Conservation (phyloP, 2,113 vertebrate species). For the Parotia lawesii region DNA sequence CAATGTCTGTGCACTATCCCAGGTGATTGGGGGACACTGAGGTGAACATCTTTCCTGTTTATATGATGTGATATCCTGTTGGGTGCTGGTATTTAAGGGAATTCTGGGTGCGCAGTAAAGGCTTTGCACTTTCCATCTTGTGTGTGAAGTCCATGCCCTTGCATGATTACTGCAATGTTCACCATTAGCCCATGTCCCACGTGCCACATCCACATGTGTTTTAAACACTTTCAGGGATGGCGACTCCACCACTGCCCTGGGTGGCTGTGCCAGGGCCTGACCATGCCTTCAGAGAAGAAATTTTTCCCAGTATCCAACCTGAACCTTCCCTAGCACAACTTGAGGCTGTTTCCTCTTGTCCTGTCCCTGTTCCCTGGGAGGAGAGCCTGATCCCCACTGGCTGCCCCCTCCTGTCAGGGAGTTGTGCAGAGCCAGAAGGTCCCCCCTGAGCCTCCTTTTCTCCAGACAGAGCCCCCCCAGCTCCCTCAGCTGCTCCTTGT, state of each 20-base stretch:
- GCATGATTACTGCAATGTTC: background rate
- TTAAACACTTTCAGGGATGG: background rate
- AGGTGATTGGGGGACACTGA: too few species aligned
- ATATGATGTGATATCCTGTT: too few species aligned
- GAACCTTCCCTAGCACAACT: background rate
- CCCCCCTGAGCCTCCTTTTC: background rate
- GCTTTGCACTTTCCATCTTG: too few species aligned
- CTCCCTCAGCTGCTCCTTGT: background rate
- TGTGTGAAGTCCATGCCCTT: too few species aligned
- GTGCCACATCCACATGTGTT: background rate
- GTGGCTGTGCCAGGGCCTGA: background rate
- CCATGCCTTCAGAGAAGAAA: background rate
- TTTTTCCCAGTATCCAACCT: background rate
- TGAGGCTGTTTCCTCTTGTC: rapidly evolving
- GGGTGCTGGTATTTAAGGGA: too few species aligned
- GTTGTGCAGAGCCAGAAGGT: background rate
- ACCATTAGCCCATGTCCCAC: background rate
- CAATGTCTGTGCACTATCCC: too few species aligned
- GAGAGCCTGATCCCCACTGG: rapidly evolving
- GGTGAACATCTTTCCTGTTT: too few species aligned
- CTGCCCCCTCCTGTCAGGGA: background rate
- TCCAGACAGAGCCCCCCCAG: background rate
- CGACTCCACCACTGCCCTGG: background rate
- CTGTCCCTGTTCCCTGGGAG: background rate
- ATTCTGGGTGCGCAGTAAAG: too few species aligned